Percentiles rank a stretch among this genome's conserved stretches.
Conservation (phyloP, 37 sponge, comb jelly and placozoan genomes). For the Spongilla lacustris region DNA sequence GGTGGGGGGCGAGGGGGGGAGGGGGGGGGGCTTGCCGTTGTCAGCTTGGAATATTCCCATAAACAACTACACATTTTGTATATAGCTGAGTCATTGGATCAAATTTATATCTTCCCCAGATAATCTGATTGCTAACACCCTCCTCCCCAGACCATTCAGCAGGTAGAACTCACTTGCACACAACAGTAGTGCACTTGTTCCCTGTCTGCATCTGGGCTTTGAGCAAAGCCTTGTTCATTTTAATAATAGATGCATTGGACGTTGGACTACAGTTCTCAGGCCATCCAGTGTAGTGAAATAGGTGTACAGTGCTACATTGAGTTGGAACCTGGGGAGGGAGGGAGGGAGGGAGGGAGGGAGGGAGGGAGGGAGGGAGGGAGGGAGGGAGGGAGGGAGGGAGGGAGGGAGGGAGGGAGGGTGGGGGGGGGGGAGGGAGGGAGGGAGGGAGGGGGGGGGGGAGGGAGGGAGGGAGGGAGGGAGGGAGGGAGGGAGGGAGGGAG, state of each 20-base stretch:
- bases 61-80: no score
- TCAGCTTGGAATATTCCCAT: no score
- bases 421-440: not conserved
- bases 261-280: slow-evolving; percentile 51
- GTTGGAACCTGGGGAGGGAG: not conserved
- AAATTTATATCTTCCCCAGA: no score
- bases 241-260: slow-evolving; percentile 13
- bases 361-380: not conserved
- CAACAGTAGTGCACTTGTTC: slow-evolving; percentile 71
- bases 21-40: no score
- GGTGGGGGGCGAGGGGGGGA: no score
- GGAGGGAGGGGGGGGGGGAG: not conserved
- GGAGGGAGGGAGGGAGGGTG: not conserved
- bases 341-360: not conserved
- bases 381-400: not conserved
- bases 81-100: no score
- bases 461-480: no score
- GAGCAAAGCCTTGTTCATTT: slow-evolving; percentile 47
- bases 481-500: no score
- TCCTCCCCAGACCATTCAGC: no score
- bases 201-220: slow-evolving; percentile 58
- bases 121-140: no score
- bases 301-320: slow-evolving; percentile 20
- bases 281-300: slow-evolving; percentile 66
- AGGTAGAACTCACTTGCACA: slow-evolving; percentile 69